Evolutionary conservation across 2,113 vertebrate species (phyloP), one percentile per base, ranked within the genome.

Genomic region (Ellobius talpinus): DNA sequence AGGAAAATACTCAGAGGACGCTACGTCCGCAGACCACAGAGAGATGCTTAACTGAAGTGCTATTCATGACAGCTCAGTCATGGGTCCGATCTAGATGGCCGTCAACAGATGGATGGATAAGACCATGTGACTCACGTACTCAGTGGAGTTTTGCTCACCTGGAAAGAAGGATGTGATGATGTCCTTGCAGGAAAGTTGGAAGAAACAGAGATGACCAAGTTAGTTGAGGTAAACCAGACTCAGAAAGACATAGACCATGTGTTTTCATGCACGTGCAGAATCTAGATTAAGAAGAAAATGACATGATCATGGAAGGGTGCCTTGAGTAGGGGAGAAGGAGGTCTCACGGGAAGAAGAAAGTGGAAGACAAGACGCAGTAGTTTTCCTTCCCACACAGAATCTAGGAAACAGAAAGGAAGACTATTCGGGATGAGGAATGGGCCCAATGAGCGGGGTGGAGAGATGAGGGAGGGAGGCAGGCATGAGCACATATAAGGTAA

Each of bases 101-200:
- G 3, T 50, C 42, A 50, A 24, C 6, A 72, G 66, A 6, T 2
- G 3, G 65, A n/a, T 19, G 6, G 11, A 26, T 23, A 3, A 8
- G 65, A 24, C 78, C 21, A 36, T 1, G 45, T 36, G 63, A 45
- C 63, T 36, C 17, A 7, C 4, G 31, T 14, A 29, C 58, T 85
- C 39, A 5, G 1, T 31, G 14, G 39, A 39, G 39, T 82, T 82
- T 61, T 26, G 26, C 31, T 63, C 14, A 65, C 19, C 39, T 5
- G 4, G 24, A 2, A 65, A 87, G 3, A 87, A 66, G 31, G 21
- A 47, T 2, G 3, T 0, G 17, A 47, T 36, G 29, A 50, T 7
- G 11, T 68, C 63, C 24, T 4, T 23, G 17, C 0, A 21, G 19
- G 19, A 21, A 47, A 66, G 2, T 4, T 24, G 31, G 31, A 68